phyloP scores from a whole-genome alignment of 1,140 invertebrate species.

The Hirudo medicinalis region DNA sequence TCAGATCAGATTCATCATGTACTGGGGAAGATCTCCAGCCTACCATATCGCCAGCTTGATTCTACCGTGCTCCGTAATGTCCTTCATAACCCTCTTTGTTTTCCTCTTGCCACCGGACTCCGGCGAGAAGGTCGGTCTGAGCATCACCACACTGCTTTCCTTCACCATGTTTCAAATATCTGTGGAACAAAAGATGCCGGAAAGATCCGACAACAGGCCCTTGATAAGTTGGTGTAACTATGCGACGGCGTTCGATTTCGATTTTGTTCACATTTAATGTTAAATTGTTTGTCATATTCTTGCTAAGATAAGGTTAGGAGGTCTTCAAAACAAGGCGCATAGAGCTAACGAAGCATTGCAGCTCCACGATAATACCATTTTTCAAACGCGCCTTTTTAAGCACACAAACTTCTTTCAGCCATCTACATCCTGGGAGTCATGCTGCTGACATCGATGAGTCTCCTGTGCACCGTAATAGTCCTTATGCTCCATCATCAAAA shows the following conservation, averaged over 20 bases:
- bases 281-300: too few species aligned
- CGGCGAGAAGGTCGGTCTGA: constrained; percentile 35
- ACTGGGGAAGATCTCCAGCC: constrained; percentile 3
- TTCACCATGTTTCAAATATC: constrained; percentile 9
- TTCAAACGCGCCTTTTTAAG: too few species aligned
- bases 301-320: too few species aligned
- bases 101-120: constrained; percentile 7
- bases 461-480: constrained; percentile 7
- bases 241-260: too few species aligned
- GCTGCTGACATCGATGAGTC: background rate
- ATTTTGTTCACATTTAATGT: too few species aligned
- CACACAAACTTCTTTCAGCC: background rate
- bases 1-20: constrained; percentile 2
- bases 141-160: background rate
- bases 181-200: background rate
- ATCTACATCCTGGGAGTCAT: background rate
- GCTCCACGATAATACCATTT: too few species aligned
- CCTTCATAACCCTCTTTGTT: constrained; percentile 20
- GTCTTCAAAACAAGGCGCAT: too few species aligned
- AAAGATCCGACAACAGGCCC: constrained; percentile 9
- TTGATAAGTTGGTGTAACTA: background rate
- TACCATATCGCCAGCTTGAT: constrained; percentile 20
- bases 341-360: too few species aligned
- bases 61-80: constrained; percentile 23
- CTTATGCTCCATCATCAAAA: constrained; percentile 5